phyloP scores from a whole-genome alignment of 2,888 invertebrate genomes.

The Himalopsyche tibetana region DNA sequence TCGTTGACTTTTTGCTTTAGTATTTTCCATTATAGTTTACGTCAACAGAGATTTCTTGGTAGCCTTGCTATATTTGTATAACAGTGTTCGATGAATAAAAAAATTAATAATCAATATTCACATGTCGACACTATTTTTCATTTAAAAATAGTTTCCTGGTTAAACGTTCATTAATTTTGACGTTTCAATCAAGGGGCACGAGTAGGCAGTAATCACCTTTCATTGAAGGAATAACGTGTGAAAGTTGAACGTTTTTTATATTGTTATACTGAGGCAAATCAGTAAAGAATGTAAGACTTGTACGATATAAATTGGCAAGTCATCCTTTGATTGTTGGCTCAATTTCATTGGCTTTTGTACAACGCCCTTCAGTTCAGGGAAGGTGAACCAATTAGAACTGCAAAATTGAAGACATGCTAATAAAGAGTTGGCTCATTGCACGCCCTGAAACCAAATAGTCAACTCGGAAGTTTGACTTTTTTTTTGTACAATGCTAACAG shows the following conservation, averaged over 20 bases:
- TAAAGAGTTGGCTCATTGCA: too few relatives aligned
- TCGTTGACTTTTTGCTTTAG: too few relatives aligned
- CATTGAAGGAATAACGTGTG: not conserved
- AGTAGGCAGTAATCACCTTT: not conserved
- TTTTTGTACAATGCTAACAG: too few relatives aligned
- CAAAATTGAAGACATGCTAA: not conserved
- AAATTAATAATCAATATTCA: not conserved
- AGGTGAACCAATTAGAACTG: not conserved
- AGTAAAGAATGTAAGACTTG: slow-evolving; percentile 8
- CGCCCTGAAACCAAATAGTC: too few relatives aligned
- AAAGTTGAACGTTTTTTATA: not conserved
- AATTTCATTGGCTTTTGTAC: not conserved
- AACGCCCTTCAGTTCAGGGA: slow-evolving; percentile 20
- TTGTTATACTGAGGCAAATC: not conserved
- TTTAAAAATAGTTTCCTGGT: slow-evolving; percentile 2
- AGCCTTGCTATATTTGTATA: not conserved
- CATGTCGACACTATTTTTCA: not conserved
- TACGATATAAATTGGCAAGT: not conserved
- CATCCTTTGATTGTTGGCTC: slow-evolving; percentile 13
- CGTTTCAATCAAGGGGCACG: slow-evolving; percentile 18
- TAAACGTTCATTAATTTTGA: slow-evolving; percentile 28
- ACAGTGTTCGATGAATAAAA: not conserved
- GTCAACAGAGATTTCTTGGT: too few relatives aligned
- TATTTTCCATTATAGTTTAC: too few relatives aligned
- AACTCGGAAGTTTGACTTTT: too few relatives aligned